Evolutionary conservation across 2,113 vertebrate species (phyloP).

Genomic region (Blennius ocellaris): DNA sequence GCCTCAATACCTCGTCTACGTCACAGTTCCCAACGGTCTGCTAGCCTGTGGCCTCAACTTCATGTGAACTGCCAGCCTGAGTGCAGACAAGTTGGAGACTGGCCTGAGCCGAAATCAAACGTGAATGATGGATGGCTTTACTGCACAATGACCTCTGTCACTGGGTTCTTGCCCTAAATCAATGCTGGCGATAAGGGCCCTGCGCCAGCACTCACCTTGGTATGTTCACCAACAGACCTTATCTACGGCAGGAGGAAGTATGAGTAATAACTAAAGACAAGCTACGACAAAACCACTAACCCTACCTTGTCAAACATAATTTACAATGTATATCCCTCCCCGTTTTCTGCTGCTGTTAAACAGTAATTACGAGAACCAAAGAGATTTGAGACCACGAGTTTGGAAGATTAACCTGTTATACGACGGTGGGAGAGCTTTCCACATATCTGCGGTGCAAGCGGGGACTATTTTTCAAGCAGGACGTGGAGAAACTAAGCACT

Average conservation of each 20-base stretch:
- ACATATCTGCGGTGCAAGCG: constrained; percentile 69
- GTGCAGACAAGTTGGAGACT: constrained; percentile 81
- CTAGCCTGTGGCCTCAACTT: constrained; percentile 41
- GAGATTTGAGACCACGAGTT: constrained; percentile 85
- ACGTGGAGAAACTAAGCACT: constrained; percentile 47
- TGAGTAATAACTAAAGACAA: constrained; percentile 95
- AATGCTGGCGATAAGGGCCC: constrained; percentile 86
- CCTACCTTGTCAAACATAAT: constrained; percentile 98
- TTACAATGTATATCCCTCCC: constrained; percentile 89
- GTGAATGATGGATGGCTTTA: constrained; percentile 81
- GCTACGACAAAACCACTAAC: constrained; percentile 92
- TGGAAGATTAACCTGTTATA: constrained; percentile 77
- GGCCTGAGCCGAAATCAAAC: constrained; percentile 80
- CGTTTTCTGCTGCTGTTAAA: constrained; percentile 81
- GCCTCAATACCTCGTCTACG: background rate
- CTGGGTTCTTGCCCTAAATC: constrained; percentile 90
- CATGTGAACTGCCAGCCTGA: constrained; percentile 34
- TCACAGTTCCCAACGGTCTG: constrained; percentile 19
- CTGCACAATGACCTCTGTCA: constrained; percentile 85
- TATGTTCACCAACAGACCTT: constrained; percentile 85
- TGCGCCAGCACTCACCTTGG: constrained; percentile 82
- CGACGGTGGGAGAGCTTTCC: constrained; percentile 69
- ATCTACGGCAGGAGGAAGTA: constrained; percentile 91
- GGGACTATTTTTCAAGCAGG: constrained; percentile 33
- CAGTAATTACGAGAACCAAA: constrained; percentile 91